phyloP scores from a whole-genome alignment of 2,113 vertebrate genomes.

The Taurulus bubalis region DNA sequence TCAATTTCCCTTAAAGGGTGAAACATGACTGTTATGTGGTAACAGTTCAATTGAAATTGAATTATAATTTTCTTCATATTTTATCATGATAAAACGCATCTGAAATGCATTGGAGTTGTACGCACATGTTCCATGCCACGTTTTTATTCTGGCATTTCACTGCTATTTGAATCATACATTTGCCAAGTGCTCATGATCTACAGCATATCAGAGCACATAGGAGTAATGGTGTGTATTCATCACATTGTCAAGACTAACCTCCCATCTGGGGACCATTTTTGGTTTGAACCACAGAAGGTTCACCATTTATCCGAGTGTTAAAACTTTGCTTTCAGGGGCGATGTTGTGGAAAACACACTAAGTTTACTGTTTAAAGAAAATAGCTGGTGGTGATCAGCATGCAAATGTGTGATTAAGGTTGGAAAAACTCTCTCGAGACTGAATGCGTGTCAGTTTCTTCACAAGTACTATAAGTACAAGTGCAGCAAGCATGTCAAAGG shows the following conservation, averaged over 20 bases:
- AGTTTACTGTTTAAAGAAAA: neutral
- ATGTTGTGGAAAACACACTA: neutral
- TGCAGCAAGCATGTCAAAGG: slow-evolving; percentile 5
- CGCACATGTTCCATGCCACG: neutral
- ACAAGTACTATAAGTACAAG: neutral
- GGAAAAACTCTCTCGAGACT: neutral
- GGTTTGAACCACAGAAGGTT: neutral
- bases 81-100: slow-evolving; percentile 8
- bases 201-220: neutral
- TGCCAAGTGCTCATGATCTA: neutral
- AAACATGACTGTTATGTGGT: neutral
- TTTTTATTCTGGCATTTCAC: slow-evolving; percentile 19
- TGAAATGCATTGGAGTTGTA: slow-evolving; percentile 25
- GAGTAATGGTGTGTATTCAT: neutral
- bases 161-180: slow-evolving; percentile 9
- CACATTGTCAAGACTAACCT: neutral
- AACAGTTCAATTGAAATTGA: slow-evolving; percentile 10
- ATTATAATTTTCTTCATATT: neutral
- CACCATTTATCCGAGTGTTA: neutral
- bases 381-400: neutral
- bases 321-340: neutral
- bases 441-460: neutral
- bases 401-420: neutral
- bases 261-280: slow-evolving; percentile 11
- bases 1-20: neutral